Base-by-base conservation (phyloP, 2,113 vertebrate genomes). In the Sitta europaea region DNA sequence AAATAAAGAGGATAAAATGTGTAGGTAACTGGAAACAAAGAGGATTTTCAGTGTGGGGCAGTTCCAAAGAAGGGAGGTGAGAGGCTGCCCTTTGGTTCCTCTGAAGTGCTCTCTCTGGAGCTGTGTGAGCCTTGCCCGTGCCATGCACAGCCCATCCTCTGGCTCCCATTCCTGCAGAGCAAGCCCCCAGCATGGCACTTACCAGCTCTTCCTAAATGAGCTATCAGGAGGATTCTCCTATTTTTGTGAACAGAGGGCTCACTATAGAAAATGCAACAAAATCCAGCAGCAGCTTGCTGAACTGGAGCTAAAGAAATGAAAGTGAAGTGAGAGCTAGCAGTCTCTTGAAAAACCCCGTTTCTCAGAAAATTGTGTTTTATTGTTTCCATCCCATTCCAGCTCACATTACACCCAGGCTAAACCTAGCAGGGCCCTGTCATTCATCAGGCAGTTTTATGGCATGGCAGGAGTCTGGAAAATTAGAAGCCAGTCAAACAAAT, bases 311-410 rank as follows among this genome's bases (percentile, higher is more conserved):
- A 61, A 18, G 38, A 73, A 94, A 50, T 53, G 11, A 31, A 50
- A 86, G 85, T 77, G 55, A 66, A 94, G 55, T 27, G 63, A 77
- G 75, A 43, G 74, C 71, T 42, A 59, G 78, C 11, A 42, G 13
- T 16, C 63, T 31, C 50, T 88, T 58, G 53, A 62, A 91, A 92
- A 94, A 77, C 59, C 84, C 42, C 11, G 19, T 31, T 91, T 91
- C 95, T 95, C 77, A 54, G 84, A 97, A 97, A 94, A 96, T 89
- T 83, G 42, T 89, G 35, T 38, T 96, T 97, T 95, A 97, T 97
- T 96, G 81, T 95, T 97, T 96, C 95, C 96, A 95, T 83, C 42
- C 68, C 75, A n/a, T 87, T 68, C 43, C 40, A 94, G 91, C 66
- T 97, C 96, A 51, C 67, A 43, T 96, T 92, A 90, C 79, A 67